Evolutionary conservation across 1,140 invertebrate species (phyloP), one percentile per base, ranked within the genome.

Genomic region (Drosophila funebris): DNA sequence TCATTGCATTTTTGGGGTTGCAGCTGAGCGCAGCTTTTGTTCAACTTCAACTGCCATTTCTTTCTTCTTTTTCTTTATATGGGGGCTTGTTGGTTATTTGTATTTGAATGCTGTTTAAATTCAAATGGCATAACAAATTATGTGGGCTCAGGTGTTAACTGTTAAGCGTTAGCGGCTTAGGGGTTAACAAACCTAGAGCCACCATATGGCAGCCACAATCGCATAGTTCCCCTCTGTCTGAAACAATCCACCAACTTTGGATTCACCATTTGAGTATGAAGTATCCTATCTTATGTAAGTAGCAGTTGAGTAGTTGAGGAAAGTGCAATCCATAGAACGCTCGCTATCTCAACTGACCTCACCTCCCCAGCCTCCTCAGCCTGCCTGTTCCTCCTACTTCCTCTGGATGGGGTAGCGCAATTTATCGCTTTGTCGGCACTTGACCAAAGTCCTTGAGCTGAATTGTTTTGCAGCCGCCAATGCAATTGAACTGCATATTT

Each of bases 401-500:
- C 37, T 6, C 18, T 22, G 4, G 5, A 36, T 18, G n/a, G 6
- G 4, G 9, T 8, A 22, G 11, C 37, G 18, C 46, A 54, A 69
- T 68, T 73, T 29, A 41, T 29, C 62, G 53, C 82, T 85, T 87
- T 87, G 82, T 87, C 82, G 82, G 82, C 82, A 82, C 83, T 87
- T 66, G 78, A 36, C 50, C 53, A 71, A 79, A 88, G 83, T 87
- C 83, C 83, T 87, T 87, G 83, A 76, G 63, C 68, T 67, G 82
- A 61, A 87, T 87, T 87, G 74, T 83, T 88, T 64, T 50, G 39
- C 57, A 77, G 46, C 78, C 63, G 53, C 22, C 53, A 53, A 39
- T 78, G 85, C 83, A 88, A 87, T 87, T 87, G 82, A 87, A 83
- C 83, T 78, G 83, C 83, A 87, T 88, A 87, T 52, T 88, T 87